phyloP scores from a whole-genome alignment of 2,113 vertebrate species.

The Panthera tigris region DNA sequence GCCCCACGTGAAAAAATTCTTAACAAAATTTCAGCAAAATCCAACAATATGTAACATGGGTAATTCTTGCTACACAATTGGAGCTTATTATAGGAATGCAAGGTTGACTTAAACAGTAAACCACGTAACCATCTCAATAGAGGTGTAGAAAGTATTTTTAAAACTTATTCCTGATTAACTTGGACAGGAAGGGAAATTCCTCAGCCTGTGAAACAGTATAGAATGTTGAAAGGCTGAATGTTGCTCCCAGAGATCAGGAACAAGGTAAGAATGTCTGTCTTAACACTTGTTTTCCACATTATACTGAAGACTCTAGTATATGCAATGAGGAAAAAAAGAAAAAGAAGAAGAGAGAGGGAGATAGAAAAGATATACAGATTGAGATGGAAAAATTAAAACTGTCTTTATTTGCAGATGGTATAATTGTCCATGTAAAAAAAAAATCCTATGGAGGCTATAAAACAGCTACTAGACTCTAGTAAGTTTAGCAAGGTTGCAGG shows the following conservation, averaged over 20 bases:
- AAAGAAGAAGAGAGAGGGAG: neutral
- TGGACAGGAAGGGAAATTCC: neutral
- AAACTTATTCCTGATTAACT: neutral
- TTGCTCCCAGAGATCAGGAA: neutral
- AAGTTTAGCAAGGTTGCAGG: neutral
- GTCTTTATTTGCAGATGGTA: neutral
- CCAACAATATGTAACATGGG: neutral
- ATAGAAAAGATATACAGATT: neutral
- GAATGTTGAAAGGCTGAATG: neutral
- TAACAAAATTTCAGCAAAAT: neutral
- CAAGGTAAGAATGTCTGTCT: neutral
- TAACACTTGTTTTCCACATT: neutral
- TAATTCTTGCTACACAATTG: neutral
- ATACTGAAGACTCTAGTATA: neutral
- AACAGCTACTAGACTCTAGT: neutral
- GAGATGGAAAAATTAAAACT: neutral
- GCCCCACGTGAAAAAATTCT: neutral
- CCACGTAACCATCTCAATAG: neutral
- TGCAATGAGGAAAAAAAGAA: neutral
- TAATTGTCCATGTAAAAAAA: neutral
- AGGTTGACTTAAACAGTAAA: neutral
- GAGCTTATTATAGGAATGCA: neutral
- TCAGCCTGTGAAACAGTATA: neutral
- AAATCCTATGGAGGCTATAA: neutral
- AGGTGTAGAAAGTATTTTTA: neutral